A percentile compares a stretch with the other conserved stretches of the same genome.
These are phyloP conservation scores for Gymnogyps californianus DNA, from an alignment of 2,113 vertebrate species.

Conservation along the genomic window DNA sequence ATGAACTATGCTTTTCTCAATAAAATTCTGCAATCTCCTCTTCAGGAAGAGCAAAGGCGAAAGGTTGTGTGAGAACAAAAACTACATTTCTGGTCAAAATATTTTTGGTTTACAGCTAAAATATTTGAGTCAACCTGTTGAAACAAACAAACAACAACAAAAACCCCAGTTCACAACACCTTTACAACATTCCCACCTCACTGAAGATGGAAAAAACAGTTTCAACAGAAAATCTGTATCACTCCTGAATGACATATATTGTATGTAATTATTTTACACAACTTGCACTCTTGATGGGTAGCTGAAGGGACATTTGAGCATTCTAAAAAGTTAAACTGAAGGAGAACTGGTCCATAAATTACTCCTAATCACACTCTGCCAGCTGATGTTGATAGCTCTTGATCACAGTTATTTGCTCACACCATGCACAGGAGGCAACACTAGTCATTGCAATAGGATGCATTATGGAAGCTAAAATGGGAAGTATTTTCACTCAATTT, in stretches of 20 bases:
- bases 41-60: background rate
- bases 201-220: background rate
- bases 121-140: background rate
- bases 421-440: accelerated
- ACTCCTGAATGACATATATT: background rate
- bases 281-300: background rate
- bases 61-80: background rate
- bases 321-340: background rate
- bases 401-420: background rate
- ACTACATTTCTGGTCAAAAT: background rate
- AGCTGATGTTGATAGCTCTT: background rate
- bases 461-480: background rate
- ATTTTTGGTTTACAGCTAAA: background rate
- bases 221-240: background rate
- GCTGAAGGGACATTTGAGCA: background rate
- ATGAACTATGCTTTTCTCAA: background rate
- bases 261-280: background rate
- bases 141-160: background rate
- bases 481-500: background rate
- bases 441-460: background rate
- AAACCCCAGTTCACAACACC: background rate
- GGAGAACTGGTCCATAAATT: background rate
- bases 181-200: background rate
- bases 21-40: background rate
- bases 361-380: background rate